phyloP scores from a whole-genome alignment of 2,888 invertebrate genomes.

The Podotricha telesiphe region DNA sequence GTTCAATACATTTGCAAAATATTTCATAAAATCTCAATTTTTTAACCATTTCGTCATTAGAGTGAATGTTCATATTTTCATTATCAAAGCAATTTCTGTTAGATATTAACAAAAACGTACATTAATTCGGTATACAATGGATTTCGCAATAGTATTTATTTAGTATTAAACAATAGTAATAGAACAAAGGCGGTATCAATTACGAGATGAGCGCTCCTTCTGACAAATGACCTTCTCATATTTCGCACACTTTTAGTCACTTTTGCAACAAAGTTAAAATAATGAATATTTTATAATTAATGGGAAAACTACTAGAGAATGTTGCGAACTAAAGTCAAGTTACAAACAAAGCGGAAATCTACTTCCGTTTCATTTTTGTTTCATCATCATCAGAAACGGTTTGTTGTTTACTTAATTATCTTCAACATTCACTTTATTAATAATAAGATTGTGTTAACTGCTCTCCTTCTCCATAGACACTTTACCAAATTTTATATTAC shows the following conservation, averaged over 20 bases:
- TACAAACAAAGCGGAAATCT: neutral
- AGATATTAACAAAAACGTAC: neutral
- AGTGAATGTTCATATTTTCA: neutral
- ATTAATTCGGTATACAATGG: neutral
- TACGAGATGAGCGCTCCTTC: slow-evolving; percentile 20
- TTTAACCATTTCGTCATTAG: too few species aligned
- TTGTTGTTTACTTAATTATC: neutral
- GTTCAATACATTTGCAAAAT: too few species aligned
- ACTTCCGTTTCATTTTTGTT: neutral
- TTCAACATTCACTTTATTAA: neutral
- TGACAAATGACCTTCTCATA: slow-evolving; percentile 27
- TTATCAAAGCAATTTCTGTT: neutral
- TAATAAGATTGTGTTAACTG: neutral
- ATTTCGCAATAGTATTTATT: neutral
- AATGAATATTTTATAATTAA: slow-evolving; percentile 22
- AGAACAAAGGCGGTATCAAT: slow-evolving; percentile 20
- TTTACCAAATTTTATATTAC: too few species aligned
- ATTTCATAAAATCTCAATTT: too few species aligned
- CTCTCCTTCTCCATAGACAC: too few species aligned
- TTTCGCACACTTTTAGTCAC: slow-evolving; percentile 13
- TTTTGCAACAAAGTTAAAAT: slow-evolving; percentile 14
- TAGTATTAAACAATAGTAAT: neutral
- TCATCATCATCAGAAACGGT: neutral
- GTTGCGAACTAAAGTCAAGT: slow-evolving; percentile 1
- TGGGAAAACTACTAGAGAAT: slow-evolving; percentile 13